Percentiles rank a stretch among this genome's conserved stretches.
Evolutionary conservation across 2,888 invertebrate species (phyloP).

Genomic region (Acleris cristana): DNA sequence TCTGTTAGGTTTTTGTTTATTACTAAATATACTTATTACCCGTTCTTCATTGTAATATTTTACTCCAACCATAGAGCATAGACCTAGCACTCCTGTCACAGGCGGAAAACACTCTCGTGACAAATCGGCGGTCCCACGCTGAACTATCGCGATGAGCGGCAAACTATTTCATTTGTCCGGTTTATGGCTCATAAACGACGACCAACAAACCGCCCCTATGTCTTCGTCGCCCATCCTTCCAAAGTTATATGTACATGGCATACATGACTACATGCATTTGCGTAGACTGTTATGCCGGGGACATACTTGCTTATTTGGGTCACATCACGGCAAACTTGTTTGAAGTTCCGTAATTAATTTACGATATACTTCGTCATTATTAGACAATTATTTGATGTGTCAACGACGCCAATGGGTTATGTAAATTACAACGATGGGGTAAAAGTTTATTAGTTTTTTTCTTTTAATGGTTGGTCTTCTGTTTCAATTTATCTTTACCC

Average conservation of each 20-base stretch:
- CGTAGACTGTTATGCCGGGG: background rate
- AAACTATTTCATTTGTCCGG: conserved; percentile 41
- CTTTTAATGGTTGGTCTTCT: too few species aligned
- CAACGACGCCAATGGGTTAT: too few species aligned
- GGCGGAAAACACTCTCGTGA: conserved; percentile 17
- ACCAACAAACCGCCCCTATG: conserved; percentile 17
- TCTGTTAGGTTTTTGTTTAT: too few species aligned
- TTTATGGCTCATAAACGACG: conserved; percentile 40
- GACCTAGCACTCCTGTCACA: conserved; percentile 6
- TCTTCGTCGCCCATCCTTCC: conserved; percentile 23
- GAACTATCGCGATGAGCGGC: conserved; percentile 34
- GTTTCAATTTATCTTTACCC: too few species aligned
- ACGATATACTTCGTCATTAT: too few species aligned
- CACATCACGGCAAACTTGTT: background rate
- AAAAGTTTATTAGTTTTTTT: too few species aligned
- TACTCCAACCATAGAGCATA: too few species aligned
- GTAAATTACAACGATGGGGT: too few species aligned
- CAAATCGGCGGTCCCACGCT: conserved; percentile 35
- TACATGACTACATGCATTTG: background rate
- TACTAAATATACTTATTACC: too few species aligned
- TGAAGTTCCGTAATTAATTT: too few species aligned
- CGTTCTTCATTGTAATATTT: too few species aligned
- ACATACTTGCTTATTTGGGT: background rate
- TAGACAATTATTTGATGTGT: too few species aligned
- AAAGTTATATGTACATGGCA: conserved; percentile 12